Percentiles rank a stretch among this genome's conserved stretches.
These are phyloP conservation scores for Paramacrobiotus metropolitanus DNA, from an alignment of 1,140 invertebrate genomes.

Conservation along the genomic window DNA sequence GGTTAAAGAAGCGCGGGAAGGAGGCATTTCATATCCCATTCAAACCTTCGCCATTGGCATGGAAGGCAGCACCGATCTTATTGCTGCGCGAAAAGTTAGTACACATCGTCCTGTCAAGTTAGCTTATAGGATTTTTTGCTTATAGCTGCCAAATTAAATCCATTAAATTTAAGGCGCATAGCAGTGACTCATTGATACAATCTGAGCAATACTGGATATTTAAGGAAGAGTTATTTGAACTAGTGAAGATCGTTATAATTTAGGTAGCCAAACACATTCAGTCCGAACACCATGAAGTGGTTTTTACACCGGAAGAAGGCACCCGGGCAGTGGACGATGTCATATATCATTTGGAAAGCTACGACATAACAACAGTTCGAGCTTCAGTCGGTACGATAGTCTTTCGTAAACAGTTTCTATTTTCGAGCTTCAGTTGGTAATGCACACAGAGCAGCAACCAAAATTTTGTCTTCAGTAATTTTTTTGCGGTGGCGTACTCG, in stretches of 20 bases:
- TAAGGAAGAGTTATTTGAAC: no score
- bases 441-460: no score
- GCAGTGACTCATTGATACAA: no score
- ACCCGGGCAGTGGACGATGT: slow-evolving; percentile 47
- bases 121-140: no score
- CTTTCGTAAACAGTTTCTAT: background rate
- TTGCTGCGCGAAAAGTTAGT: slow-evolving; percentile 43
- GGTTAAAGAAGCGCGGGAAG: slow-evolving; percentile 18
- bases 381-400: slow-evolving; percentile 30
- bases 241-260: background rate
- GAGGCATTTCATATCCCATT: slow-evolving; percentile 19
- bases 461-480: no score
- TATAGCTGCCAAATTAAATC: no score
- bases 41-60: slow-evolving; percentile 69
- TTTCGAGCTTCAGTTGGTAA: no score
- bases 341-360: slow-evolving; percentile 59
- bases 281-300: slow-evolving; percentile 65
- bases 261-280: slow-evolving; percentile 47
- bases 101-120: background rate
- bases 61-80: slow-evolving; percentile 55
- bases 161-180: no score
- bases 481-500: no score
- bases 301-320: slow-evolving; percentile 52
- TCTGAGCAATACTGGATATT: no score
- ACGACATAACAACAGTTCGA: slow-evolving; percentile 66